Evolutionary conservation across 2,113 vertebrate species (phyloP).

Genomic region (Triplophysa tibetana): DNA sequence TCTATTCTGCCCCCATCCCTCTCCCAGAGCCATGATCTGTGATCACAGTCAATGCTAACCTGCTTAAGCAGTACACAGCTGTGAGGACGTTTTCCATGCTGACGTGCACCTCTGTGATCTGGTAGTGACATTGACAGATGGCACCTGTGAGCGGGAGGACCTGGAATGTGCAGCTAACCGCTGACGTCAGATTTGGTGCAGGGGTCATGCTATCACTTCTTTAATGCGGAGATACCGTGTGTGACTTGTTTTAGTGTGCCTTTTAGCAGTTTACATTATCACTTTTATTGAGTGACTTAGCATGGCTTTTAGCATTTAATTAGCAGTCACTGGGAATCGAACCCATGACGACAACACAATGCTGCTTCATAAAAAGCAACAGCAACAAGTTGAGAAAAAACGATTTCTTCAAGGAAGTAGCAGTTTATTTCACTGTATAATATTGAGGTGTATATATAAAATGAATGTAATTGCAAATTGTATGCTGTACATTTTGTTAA

Average conservation of each 20-base stretch:
- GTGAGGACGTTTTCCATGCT: slow-evolving; percentile 58
- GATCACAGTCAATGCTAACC: slow-evolving; percentile 74
- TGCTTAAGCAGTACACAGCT: slow-evolving; percentile 76
- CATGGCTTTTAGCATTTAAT: too few species aligned
- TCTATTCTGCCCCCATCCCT: slow-evolving; percentile 62
- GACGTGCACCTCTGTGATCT: slow-evolving; percentile 41
- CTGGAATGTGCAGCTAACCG: slow-evolving; percentile 28
- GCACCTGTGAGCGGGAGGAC: slow-evolving; percentile 27
- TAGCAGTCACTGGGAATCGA: too few species aligned
- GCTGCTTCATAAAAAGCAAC: neutral
- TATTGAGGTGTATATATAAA: neutral
- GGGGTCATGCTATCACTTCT: slow-evolving; percentile 29
- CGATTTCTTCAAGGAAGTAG: too few species aligned
- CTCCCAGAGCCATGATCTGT: slow-evolving; percentile 58
- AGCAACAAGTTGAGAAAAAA: neutral
- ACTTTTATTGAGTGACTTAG: too few species aligned
- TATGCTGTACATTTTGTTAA: neutral
- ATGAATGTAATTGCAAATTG: neutral
- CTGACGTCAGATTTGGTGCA: slow-evolving; percentile 17
- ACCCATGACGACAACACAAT: neutral
- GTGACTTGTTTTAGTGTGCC: too few species aligned
- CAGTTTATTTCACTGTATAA: neutral
- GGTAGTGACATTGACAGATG: slow-evolving; percentile 46
- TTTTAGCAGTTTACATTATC: neutral
- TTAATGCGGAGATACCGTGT: slow-evolving; percentile 28